Evolutionary conservation across 2,113 vertebrate species (phyloP).

Genomic region (Diadophis punctatus): DNA sequence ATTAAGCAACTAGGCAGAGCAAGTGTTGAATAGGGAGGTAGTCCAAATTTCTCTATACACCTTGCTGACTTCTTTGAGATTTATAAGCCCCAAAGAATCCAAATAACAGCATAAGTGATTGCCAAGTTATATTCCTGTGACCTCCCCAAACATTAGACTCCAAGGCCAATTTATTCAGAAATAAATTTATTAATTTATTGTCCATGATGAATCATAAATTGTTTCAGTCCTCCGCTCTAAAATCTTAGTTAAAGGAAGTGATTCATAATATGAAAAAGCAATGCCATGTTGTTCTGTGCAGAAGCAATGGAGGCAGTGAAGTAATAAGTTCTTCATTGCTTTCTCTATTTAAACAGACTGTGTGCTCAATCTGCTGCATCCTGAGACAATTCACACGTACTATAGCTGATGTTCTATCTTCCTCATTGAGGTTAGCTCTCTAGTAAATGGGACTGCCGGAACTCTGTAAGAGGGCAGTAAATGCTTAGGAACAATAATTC

Average conservation of each 20-base stretch:
- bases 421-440: background rate
- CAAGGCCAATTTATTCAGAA: background rate
- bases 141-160: background rate
- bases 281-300: background rate
- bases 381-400: background rate
- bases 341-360: background rate
- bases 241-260: background rate
- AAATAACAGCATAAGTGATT: background rate
- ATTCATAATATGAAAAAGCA: background rate
- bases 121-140: background rate
- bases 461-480: background rate
- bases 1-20: background rate
- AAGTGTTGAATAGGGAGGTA: background rate
- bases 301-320: background rate
- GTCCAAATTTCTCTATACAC: background rate
- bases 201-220: background rate
- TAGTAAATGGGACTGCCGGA: background rate
- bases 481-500: background rate
- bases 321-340: background rate
- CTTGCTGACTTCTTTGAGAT: background rate
- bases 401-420: background rate
- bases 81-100: background rate
- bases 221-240: background rate
- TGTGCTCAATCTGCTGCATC: background rate
- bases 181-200: background rate